phyloP scores from a whole-genome alignment of 1,140 invertebrate species.

The Papilio aristodemus region DNA sequence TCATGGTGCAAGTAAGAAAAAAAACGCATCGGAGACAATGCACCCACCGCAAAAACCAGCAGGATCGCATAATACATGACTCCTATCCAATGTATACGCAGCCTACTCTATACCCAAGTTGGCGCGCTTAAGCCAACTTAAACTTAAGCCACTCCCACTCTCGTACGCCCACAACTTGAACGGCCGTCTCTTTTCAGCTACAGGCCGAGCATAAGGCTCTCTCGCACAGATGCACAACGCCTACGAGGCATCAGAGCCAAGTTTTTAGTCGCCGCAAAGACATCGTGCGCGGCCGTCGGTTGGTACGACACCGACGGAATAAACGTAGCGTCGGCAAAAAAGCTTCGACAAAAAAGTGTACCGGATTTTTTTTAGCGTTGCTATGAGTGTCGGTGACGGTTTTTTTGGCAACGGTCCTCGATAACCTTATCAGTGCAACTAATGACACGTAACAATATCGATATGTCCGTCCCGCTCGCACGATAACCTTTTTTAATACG shows the following conservation, averaged over 20 bases:
- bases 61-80: slow-evolving; percentile 58
- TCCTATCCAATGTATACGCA: slow-evolving; percentile 14
- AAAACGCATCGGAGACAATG: slow-evolving; percentile 67
- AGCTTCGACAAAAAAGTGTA: slow-evolving; percentile 48
- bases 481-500: slow-evolving; percentile 50
- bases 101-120: slow-evolving; percentile 15
- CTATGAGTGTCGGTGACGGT: slow-evolving; percentile 39
- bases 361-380: slow-evolving; percentile 46
- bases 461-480: slow-evolving; percentile 44
- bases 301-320: slow-evolving; percentile 37
- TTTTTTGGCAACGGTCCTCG: slow-evolving; percentile 41
- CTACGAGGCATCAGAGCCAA: slow-evolving; percentile 63
- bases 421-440: slow-evolving; percentile 50
- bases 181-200: slow-evolving; percentile 47
- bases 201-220: slow-evolving; percentile 45
- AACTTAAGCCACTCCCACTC: slow-evolving; percentile 62
- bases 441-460: slow-evolving; percentile 44
- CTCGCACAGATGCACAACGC: slow-evolving; percentile 59
- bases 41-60: slow-evolving; percentile 61
- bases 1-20: slow-evolving; percentile 47
- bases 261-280: slow-evolving; percentile 75
- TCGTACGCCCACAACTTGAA: slow-evolving; percentile 57
- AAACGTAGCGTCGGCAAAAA: slow-evolving; percentile 47
- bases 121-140: slow-evolving; percentile 65
- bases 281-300: slow-evolving; percentile 59